Conservation (phyloP, 2,113 vertebrate genomes). For the Phyllostomus discolor region DNA sequence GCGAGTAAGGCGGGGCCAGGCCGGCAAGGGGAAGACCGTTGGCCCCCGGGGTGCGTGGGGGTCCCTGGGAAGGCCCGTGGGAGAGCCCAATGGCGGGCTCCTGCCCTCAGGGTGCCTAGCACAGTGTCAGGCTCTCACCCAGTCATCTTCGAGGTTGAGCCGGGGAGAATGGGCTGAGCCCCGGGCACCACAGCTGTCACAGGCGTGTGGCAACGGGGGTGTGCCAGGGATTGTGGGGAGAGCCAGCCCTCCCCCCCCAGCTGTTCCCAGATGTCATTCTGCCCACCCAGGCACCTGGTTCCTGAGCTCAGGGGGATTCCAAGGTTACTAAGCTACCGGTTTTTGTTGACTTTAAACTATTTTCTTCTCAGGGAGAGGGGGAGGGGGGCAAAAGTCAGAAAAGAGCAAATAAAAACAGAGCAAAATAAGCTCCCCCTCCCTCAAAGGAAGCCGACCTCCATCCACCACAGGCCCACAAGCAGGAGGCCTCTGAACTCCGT, state of each 20-base stretch:
- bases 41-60: neutral
- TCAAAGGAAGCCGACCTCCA: neutral
- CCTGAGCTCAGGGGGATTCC: constrained; percentile 65
- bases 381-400: constrained; percentile 56
- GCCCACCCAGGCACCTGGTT: constrained; percentile 48
- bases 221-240: constrained; percentile 45
- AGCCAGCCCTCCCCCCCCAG: constrained; percentile 47
- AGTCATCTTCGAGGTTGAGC: neutral
- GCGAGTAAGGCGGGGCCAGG: neutral
- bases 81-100: neutral
- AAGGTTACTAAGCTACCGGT: constrained; percentile 76
- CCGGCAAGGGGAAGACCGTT: neutral
- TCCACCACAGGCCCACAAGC: neutral
- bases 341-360: constrained; percentile 67
- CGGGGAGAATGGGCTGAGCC: constrained; percentile 42
- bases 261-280: constrained; percentile 64
- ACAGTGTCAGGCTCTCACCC: neutral
- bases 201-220: neutral
- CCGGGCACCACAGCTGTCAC: neutral
- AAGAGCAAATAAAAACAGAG: constrained; percentile 42
- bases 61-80: neutral
- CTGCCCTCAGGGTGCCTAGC: neutral
- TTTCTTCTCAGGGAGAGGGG: constrained; percentile 62
- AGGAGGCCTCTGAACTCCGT: neutral
- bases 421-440: constrained; percentile 51